Base-by-base conservation (phyloP, 2,888 invertebrate genomes). In the Drosophila melanosoma region DNA sequence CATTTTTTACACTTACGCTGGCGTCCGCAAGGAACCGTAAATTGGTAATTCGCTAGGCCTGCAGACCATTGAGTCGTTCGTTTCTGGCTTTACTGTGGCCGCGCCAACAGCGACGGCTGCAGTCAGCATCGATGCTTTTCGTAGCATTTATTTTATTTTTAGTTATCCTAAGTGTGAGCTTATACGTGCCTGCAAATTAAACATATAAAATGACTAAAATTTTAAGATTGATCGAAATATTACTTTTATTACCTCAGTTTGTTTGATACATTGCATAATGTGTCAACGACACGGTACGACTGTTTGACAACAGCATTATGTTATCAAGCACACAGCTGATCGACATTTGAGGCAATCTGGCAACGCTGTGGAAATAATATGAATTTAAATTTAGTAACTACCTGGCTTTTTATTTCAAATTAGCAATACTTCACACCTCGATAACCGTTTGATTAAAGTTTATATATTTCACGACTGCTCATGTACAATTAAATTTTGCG, bases 1-100 rank as follows among this genome's bases (percentile, higher is more conserved):
- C n/a, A 15, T 12, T 3, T 1, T 29, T 8, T 3, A 65, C 71
- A 91, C 92, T 86, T 82, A 80, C 92, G 84, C 26, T 65, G 63
- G 15, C 70, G 65, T 76, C 64, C 91, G 89, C 36, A 93, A 70
- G 1, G 91, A 89, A 5, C 90, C 85, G 56, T 93, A 93, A 29
- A 93, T 64, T 3, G 93, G 93, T 58, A 93, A 69, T 1, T 93
- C 93, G 11, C 89, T 90, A 3, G 93, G 91, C 59, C 83, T 91
- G 64, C 92, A 91, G 5, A 89, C 59, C 15, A 85, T 36, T 1
- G 79, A 56, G 38, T 65, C 6, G 2, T 42, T 38, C 6, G 36
- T 7, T 53, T 42, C 0, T 23, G 42, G 7, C 12, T 29, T 69
- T 35, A 23, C 65, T 8, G 65, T 26, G 7, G 63, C 59, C 12